These are phyloP conservation scores for Chionomys nivalis DNA, from an alignment of 2,113 vertebrate genomes.

Conservation along the genomic window DNA sequence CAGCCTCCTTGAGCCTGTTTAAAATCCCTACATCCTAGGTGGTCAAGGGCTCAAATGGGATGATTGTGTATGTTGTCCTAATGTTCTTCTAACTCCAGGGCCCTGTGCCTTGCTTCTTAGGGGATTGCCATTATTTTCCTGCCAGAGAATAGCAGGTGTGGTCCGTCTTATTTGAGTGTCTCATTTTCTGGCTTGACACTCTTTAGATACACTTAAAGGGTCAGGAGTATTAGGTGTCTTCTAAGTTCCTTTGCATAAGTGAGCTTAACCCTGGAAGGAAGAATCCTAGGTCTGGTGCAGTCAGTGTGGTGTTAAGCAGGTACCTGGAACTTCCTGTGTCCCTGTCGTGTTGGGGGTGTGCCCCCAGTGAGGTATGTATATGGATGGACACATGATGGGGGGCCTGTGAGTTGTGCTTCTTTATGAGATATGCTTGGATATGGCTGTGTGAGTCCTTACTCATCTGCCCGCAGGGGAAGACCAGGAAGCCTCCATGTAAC, in stretches of 20 bases:
- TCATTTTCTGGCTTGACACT: not conserved
- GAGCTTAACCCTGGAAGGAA: not conserved
- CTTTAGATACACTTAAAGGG: not conserved
- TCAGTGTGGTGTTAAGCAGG: not conserved
- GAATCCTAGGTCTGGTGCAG: too few species aligned
- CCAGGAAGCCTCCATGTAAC: not conserved
- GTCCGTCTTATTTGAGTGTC: not conserved
- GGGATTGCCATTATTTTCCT: not conserved
- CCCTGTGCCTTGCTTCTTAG: not conserved
- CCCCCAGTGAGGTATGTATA: not conserved
- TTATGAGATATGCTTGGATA: not conserved
- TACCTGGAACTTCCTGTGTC: not conserved
- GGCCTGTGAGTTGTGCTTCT: not conserved
- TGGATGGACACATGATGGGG: not conserved
- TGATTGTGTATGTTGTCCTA: not conserved
- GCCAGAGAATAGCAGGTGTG: not conserved
- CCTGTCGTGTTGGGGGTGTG: not conserved
- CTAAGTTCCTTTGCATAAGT: not conserved
- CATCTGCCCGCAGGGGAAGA: not conserved
- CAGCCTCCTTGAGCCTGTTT: not conserved
- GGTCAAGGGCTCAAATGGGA: too few species aligned
- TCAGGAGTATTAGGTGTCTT: not conserved
- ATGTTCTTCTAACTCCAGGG: not conserved
- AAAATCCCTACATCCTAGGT: not conserved
- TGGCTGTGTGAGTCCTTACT: not conserved